phyloP scores from a whole-genome alignment of 2,113 vertebrate genomes.

The Chloroceryle aenea region DNA sequence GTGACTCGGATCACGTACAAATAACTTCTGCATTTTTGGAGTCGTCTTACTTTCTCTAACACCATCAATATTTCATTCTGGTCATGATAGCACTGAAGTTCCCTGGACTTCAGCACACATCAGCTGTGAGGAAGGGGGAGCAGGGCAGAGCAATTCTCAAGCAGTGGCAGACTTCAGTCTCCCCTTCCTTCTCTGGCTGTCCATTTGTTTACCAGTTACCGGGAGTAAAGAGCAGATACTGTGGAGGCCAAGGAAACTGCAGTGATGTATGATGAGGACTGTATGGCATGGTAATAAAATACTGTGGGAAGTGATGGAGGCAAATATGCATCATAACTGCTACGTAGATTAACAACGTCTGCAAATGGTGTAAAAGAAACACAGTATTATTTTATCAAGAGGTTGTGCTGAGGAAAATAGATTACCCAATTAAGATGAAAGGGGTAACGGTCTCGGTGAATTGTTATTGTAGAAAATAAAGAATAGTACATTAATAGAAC shows the following conservation, averaged over 20 bases:
- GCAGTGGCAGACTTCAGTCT: not conserved
- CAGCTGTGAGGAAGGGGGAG: not conserved
- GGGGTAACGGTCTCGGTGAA: slow-evolving; percentile 30
- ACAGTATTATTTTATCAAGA: not conserved
- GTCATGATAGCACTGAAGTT: not conserved
- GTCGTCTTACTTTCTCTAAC: not conserved
- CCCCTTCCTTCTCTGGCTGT: not conserved
- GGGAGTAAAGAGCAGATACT: not conserved
- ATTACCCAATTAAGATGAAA: slow-evolving; percentile 67
- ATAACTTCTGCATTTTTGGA: not conserved
- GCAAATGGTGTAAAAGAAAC: slow-evolving; percentile 9
- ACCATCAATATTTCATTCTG: not conserved
- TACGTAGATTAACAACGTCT: slow-evolving; percentile 27
- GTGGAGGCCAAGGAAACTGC: not conserved
- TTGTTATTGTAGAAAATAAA: slow-evolving; percentile 65
- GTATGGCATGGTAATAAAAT: not conserved
- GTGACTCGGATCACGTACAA: accelerated
- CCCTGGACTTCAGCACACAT: not conserved
- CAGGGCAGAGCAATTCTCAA: too few species aligned
- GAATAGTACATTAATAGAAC: slow-evolving; percentile 39
- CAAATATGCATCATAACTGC: slow-evolving; percentile 9
- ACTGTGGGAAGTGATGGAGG: not conserved
- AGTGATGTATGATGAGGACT: not conserved
- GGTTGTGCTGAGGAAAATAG: slow-evolving; percentile 39
- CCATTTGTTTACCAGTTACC: accelerated